These are phyloP conservation scores for Manduca sexta DNA, from an alignment of 1,140 invertebrate genomes.

Conservation along the genomic window DNA sequence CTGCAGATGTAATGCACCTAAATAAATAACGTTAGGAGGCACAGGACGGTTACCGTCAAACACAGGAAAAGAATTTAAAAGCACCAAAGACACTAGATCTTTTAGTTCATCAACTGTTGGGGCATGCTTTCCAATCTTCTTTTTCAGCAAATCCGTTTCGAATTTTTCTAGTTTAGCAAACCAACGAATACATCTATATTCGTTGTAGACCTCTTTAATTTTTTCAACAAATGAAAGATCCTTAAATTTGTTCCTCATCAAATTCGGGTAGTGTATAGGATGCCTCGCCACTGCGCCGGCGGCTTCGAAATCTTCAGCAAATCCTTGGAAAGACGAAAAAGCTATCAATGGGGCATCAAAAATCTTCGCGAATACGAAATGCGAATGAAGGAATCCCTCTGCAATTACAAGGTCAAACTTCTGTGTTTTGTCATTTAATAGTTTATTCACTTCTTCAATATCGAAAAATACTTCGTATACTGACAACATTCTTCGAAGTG, in stretches of 20 bases:
- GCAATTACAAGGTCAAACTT: conserved; percentile 5
- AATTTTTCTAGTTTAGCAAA: background rate
- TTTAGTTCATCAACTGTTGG: background rate
- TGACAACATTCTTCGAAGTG: background rate
- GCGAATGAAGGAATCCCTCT: background rate
- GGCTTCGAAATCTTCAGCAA: background rate
- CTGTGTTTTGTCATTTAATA: background rate
- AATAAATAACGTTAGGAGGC: background rate
- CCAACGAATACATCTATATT: background rate
- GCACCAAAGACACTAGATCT: background rate
- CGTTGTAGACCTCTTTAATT: background rate
- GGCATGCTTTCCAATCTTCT: background rate
- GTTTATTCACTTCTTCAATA: background rate
- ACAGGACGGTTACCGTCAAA: background rate
- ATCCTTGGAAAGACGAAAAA: conserved; percentile 1
- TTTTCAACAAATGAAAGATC: background rate
- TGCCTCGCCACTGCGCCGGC: background rate
- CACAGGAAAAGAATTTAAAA: background rate
- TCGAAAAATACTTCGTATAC: background rate
- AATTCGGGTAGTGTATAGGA: background rate
- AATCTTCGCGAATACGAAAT: background rate
- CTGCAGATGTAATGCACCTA: background rate
- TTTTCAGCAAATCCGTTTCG: background rate
- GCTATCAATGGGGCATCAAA: conserved; percentile 3
- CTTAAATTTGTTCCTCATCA: background rate